Conservation (phyloP, 2,113 vertebrate species). For the Colistium nudipinnis region DNA sequence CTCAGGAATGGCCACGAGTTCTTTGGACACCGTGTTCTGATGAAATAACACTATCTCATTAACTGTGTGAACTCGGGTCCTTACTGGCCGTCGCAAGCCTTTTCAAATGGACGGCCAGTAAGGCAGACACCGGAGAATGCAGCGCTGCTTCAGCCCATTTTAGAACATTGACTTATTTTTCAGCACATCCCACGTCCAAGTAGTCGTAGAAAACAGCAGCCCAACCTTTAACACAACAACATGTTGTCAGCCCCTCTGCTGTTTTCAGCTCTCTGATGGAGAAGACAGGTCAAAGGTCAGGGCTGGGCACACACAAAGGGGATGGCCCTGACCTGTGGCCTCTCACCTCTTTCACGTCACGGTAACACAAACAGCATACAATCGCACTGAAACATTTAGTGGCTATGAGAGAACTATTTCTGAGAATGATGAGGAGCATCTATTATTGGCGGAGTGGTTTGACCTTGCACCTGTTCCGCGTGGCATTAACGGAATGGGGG, state of each 20-base stretch:
- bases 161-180: not conserved
- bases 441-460: constrained; percentile 69
- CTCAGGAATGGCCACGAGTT: constrained; percentile 38
- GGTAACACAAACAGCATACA: constrained; percentile 57
- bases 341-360: constrained; percentile 65
- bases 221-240: not conserved
- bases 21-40: constrained; percentile 52
- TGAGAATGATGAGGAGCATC: constrained; percentile 68
- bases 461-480: constrained; percentile 78
- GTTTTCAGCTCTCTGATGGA: constrained; percentile 45
- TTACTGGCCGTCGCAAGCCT: not conserved
- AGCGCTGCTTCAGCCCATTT: not conserved
- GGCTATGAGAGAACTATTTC: constrained; percentile 70
- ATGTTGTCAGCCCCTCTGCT: constrained; percentile 22
- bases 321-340: constrained; percentile 60
- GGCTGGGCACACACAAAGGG: constrained; percentile 55
- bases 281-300: constrained; percentile 52
- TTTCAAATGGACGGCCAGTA: not conserved
- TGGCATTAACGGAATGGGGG: constrained; percentile 56
- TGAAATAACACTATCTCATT: constrained; percentile 19
- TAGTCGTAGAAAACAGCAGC: constrained; percentile 13
- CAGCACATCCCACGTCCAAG: constrained; percentile 11
- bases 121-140: not conserved
- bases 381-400: constrained; percentile 60
- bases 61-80: constrained; percentile 24